A percentile compares a stretch with the other conserved stretches of the same genome.
These are phyloP conservation scores for Thunnus maccoyii DNA, from an alignment of 2,113 vertebrate species.

Conservation along the genomic window DNA sequence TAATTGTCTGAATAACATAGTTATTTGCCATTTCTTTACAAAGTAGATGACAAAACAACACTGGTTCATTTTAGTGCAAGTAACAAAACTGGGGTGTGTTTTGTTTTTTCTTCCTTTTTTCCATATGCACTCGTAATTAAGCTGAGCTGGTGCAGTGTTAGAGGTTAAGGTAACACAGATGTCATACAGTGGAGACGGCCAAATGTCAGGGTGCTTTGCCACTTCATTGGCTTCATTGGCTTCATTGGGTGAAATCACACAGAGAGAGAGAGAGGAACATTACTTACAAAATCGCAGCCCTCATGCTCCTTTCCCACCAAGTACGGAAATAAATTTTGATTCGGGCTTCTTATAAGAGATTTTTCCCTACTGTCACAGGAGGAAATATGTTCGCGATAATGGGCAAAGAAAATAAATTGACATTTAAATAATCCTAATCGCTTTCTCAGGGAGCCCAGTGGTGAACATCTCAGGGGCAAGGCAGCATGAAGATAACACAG, in stretches of 20 bases:
- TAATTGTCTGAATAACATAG: too few species aligned
- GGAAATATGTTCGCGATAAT: constrained; percentile 55
- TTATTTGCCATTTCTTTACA: too few species aligned
- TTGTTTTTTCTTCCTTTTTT: not conserved
- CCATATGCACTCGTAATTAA: constrained; percentile 22
- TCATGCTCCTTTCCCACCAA: constrained; percentile 26
- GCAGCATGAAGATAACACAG: constrained; percentile 50
- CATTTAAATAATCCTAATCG: constrained; percentile 79
- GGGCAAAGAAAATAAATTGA: constrained; percentile 68
- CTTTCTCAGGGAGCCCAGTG: constrained; percentile 46
- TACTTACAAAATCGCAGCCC: constrained; percentile 20
- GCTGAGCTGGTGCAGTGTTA: constrained; percentile 8
- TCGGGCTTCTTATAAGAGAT: constrained; percentile 52
- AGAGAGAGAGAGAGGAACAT: not conserved
- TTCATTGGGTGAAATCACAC: not conserved
- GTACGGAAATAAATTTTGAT: constrained; percentile 59
- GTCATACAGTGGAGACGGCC: not conserved
- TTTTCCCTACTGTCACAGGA: constrained; percentile 46
- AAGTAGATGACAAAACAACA: too few species aligned
- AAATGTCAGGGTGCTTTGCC: constrained; percentile 5
- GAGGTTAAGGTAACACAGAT: constrained; percentile 17
- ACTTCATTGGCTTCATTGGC: constrained; percentile 3
- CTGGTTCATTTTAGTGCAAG: not conserved
- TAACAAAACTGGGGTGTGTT: not conserved
- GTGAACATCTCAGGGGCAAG: constrained; percentile 60